Base-by-base conservation (phyloP, 2,797 vertebrate genomes). In the Syngnathus rostellatus region DNA sequence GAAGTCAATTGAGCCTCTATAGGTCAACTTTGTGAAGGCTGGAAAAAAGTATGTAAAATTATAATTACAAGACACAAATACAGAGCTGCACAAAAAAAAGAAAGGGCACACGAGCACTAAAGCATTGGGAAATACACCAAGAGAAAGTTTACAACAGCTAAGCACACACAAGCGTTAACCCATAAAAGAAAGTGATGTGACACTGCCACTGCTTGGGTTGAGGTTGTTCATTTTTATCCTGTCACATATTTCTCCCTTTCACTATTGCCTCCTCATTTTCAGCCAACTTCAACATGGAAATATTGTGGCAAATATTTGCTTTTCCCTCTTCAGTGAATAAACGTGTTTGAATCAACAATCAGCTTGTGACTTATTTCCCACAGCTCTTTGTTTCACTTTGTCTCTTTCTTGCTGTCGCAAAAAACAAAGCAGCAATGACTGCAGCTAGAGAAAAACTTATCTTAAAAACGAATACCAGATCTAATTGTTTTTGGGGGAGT, bases 1-100 rank as follows among this genome's bases (percentile, higher is more conserved):
- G 67, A 77, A 73, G 75, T 80, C 78, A 83, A 75, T 86, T 75
- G 74, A 83, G 67, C 76, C 83, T 78, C 84, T 78, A 76, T 83
- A 79, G 68, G 72, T 73, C 71, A 77, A 84, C 85, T 85, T 83
- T 85, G 77, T 70, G 78, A 73, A 82, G 70, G 82, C 72, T 79
- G 80, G 79, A 48, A 70, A 85, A 78, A 81, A 84, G 76, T 68
- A 73, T 77, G 54, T 21, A 40, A 66, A 72, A 79, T 50, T 61
- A 37, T 55, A 55, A 64, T 74, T 76, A 48, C 62, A 38, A 65
- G 16, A 45, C 70, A 71, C 62, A 79, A 85, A 77, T 69, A 75
- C 54, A 72, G 86, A 83, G 82, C 79, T 78, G 72, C 72, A 70
- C 78, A 85, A 76, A 76, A 76, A 76, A 81, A 80, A 81, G 79